Conservation (phyloP, 2,888 invertebrate genomes). For the Heliconius ethilla region DNA sequence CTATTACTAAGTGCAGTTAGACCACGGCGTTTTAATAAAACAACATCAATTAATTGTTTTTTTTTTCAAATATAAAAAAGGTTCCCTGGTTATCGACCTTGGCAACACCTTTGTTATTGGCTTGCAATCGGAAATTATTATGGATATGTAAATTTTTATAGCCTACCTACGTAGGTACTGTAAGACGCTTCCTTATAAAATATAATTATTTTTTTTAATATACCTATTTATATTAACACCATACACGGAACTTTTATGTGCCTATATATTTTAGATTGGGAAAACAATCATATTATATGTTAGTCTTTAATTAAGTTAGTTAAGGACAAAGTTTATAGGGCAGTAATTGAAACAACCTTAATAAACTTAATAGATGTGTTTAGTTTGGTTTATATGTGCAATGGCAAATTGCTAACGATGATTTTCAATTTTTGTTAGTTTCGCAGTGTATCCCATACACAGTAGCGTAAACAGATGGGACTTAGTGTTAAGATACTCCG, state of each 20-base stretch:
- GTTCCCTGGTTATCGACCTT: conserved; percentile 1
- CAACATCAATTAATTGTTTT: not conserved
- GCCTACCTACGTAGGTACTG: not conserved
- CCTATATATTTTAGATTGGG: not conserved
- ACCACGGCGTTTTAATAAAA: not conserved
- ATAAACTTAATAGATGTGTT: not conserved
- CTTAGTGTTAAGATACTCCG: too few species aligned
- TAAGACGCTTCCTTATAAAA: conserved; percentile 6
- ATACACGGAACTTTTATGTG: not conserved
- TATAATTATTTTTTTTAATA: not conserved
- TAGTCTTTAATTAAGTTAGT: too few species aligned
- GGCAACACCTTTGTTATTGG: not conserved
- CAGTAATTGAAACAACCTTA: conserved; percentile 1
- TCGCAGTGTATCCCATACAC: too few species aligned
- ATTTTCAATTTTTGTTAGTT: not conserved
- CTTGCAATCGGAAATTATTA: conserved; percentile 7
- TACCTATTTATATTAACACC: not conserved
- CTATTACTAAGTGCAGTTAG: not conserved
- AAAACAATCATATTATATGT: too few species aligned
- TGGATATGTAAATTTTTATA: conserved; percentile 16
- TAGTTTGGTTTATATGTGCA: not conserved
- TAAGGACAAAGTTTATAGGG: not conserved
- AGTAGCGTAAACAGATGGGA: too few species aligned
- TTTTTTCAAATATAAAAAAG: not conserved
- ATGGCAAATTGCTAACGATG: not conserved